Evolutionary conservation across 2,888 invertebrate genomes (phyloP), one percentile per base, ranked within the genome.

Genomic region (Harmothoe impar): DNA sequence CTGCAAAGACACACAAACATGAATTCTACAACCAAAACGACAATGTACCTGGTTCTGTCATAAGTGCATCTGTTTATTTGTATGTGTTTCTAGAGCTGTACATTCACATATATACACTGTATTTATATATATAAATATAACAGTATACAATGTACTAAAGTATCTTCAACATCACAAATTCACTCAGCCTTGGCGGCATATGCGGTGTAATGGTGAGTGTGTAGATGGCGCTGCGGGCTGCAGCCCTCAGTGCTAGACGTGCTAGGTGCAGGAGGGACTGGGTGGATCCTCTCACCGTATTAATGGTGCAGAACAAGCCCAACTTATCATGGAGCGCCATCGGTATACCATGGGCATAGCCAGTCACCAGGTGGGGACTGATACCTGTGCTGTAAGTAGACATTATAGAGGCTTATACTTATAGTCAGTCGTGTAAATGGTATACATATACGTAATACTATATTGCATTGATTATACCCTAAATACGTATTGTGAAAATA

Each of bases 261-360:
- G 89, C 86, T 23, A 51, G 78, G 89, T 91, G 91, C 35, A 52
- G 89, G 20, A 91, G 89, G 12, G 91, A 89, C 56, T 62, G 84
- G 35, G 89, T 89, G 25, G 89, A 29, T 23, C 29, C 25, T 29
- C 90, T 31, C 23, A 33, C 90, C 20, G 89, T 62, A 23, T 35
- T 31, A 51, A 90, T 90, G 54, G 51, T 52, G 25, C 62, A 68
- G 31, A 52, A 72, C 51, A 90, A 25, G n/a, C 56, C 72, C 31
- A 72, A 25, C 51, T 90, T 88, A 25, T 68, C 43, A 25, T 86
- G 43, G 7, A 90, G 77, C 0, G 88, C 90, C 51, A 35, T 51
- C 35, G 90, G 90, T 17, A 90, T 31, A 35, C 77, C 54, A 15
- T 51, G 35, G 10, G n/a, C 51, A 35, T 90, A 88, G 7, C 72